Evolutionary conservation across 1,140 invertebrate species (phyloP).

Genomic region (Lepidurus couesii): DNA sequence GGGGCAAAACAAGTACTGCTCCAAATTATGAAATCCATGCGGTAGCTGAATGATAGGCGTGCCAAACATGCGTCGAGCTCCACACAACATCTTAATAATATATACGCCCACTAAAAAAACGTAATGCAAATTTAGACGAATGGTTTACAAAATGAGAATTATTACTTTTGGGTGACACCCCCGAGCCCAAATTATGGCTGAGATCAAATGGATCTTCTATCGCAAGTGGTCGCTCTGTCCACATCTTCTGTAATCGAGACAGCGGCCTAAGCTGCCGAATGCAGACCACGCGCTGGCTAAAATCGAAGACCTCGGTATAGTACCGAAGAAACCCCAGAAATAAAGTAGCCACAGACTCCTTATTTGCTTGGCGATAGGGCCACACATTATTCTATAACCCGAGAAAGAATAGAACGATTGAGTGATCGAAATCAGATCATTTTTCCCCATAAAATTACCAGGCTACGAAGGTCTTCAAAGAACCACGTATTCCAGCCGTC

Average conservation of each 20-base stretch:
- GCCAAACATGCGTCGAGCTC: background rate
- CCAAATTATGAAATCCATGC: conserved; percentile 32
- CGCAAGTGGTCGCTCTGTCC: conserved; percentile 53
- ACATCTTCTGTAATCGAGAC: conserved; percentile 53
- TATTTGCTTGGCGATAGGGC: conserved; percentile 49
- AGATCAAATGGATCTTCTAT: conserved; percentile 62
- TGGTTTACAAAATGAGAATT: background rate
- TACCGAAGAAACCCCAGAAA: conserved; percentile 54
- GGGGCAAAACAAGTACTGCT: conserved; percentile 51
- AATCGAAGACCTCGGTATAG: conserved; percentile 55
- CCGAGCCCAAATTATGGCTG: conserved; percentile 54
- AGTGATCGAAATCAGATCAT: conserved; percentile 30
- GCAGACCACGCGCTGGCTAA: conserved; percentile 51
- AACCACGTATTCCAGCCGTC: conserved; percentile 53
- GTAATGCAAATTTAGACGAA: background rate
- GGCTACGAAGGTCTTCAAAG: conserved; percentile 40
- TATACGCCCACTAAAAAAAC: conserved; percentile 24
- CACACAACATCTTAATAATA: conserved; percentile 10
- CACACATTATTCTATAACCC: conserved; percentile 48
- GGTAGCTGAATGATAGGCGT: conserved; percentile 25
- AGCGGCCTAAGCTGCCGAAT: conserved; percentile 50
- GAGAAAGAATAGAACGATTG: conserved; percentile 41
- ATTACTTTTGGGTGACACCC: conserved; percentile 44
- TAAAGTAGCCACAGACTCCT: conserved; percentile 48
- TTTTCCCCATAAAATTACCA: conserved; percentile 28